Percentiles rank a stretch among this genome's conserved stretches.
Conservation (phyloP, 2,888 invertebrate species). For the Euproctis similis region DNA sequence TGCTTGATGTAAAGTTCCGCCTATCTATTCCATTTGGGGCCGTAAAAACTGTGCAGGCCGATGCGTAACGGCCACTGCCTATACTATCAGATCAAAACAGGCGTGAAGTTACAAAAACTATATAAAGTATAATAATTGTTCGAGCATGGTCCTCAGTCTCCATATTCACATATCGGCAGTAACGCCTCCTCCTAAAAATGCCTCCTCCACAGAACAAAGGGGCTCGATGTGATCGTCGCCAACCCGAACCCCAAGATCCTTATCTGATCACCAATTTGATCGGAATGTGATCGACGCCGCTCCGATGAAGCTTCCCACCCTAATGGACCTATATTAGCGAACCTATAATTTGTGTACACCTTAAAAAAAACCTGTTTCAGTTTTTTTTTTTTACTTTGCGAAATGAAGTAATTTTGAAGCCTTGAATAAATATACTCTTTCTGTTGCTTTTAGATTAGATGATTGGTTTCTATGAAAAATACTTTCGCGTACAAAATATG, state of each 20-base stretch:
- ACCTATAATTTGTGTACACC: conserved; percentile 29
- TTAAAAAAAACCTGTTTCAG: conserved; percentile 32
- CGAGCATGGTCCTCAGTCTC: background rate
- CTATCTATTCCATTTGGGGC: no score
- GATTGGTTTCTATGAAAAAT: no score
- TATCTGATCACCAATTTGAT: conserved; percentile 69
- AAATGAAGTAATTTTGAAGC: conserved; percentile 14
- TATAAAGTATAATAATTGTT: conserved; percentile 6
- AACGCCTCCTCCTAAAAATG: conserved; percentile 13
- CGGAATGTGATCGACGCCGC: conserved; percentile 54
- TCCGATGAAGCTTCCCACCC: conserved; percentile 49
- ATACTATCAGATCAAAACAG: no score
- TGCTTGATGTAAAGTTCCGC: no score
- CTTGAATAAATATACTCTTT: conserved; percentile 14
- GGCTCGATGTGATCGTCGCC: conserved; percentile 28
- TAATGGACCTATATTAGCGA: conserved; percentile 58
- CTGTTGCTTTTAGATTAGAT: no score
- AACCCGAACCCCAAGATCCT: conserved; percentile 53
- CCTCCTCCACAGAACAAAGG: conserved; percentile 32
- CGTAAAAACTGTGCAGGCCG: no score
- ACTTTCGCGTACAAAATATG: no score
- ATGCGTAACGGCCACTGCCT: no score
- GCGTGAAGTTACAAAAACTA: no score
- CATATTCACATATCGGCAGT: conserved; percentile 17
- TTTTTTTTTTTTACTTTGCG: conserved; percentile 16